phyloP scores from a whole-genome alignment of 2,113 vertebrate genomes.

The Odobenus rosmarus region DNA sequence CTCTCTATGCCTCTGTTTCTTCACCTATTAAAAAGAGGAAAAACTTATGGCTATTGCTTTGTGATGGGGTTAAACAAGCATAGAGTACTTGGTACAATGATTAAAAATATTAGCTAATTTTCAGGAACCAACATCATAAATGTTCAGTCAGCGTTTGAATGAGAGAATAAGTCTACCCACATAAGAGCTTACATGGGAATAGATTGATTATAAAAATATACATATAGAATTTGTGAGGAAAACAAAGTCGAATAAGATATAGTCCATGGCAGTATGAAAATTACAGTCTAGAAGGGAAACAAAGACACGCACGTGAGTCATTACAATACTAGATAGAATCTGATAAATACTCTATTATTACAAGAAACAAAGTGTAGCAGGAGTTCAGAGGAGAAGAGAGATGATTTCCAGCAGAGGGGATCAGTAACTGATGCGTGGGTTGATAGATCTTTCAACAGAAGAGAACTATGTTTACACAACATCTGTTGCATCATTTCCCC shows the following conservation, averaged over 20 bases:
- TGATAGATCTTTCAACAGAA: conserved; percentile 59
- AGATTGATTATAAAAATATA: neutral
- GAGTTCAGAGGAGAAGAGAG: neutral
- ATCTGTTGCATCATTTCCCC: conserved; percentile 16
- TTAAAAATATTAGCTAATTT: neutral
- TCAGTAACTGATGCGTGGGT: neutral
- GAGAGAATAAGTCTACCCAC: conserved; percentile 7
- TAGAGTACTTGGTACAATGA: neutral
- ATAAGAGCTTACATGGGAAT: neutral
- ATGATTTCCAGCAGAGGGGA: neutral
- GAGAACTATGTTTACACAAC: conserved; percentile 42
- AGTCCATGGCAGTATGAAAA: neutral
- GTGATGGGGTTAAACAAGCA: neutral
- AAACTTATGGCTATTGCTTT: neutral
- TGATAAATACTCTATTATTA: neutral
- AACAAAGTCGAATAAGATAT: neutral
- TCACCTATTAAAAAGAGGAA: neutral
- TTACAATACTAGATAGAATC: neutral
- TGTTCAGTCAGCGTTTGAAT: conserved; percentile 14
- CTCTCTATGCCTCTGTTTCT: neutral
- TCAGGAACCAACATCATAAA: neutral
- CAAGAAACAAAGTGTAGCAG: neutral
- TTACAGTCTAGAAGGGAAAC: neutral
- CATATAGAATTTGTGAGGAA: neutral
- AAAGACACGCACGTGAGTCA: neutral